Percentiles rank a stretch among this genome's conserved stretches.
Conservation (phyloP, 2,113 vertebrate genomes). For the Myotis yumanensis region DNA sequence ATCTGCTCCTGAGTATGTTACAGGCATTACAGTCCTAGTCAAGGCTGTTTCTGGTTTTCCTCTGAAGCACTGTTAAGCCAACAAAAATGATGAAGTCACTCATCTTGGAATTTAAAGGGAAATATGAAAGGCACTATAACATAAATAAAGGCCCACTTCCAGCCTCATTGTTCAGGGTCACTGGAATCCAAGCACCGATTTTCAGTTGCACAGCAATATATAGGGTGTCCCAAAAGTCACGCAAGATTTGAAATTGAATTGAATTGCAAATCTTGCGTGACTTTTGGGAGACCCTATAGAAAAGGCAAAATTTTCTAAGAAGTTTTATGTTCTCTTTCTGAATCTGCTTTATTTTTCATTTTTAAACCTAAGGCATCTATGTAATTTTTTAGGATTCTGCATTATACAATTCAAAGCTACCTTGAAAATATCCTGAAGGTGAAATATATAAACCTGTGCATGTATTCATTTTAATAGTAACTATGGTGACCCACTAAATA, state of each 20-base stretch:
- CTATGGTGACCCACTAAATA: slow-evolving; percentile 7
- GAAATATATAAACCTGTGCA: slow-evolving; percentile 11
- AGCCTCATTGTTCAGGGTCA: slow-evolving; percentile 40
- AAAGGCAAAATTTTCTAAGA: slow-evolving; percentile 33
- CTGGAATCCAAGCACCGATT: slow-evolving; percentile 39
- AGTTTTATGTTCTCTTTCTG: slow-evolving; percentile 33
- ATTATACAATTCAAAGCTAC: slow-evolving; percentile 25
- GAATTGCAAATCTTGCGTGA: too few species aligned
- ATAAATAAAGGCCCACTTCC: slow-evolving; percentile 41
- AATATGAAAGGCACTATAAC: slow-evolving; percentile 39
- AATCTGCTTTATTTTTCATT: slow-evolving; percentile 16
- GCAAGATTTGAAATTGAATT: too few species aligned
- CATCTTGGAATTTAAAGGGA: slow-evolving; percentile 50
- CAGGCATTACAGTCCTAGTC: not conserved
- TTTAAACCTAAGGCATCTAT: slow-evolving; percentile 25
- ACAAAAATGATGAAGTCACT: slow-evolving; percentile 19
- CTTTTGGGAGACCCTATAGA: not conserved
- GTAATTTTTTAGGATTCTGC: slow-evolving; percentile 18
- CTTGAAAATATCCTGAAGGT: slow-evolving; percentile 10
- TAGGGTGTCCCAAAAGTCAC: too few species aligned
- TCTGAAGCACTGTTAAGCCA: not conserved
- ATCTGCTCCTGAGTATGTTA: not conserved
- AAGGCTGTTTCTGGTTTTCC: slow-evolving; percentile 1
- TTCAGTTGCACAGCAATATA: slow-evolving; percentile 29
- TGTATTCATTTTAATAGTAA: slow-evolving; percentile 49